These are phyloP conservation scores for Fringilla coelebs DNA, from an alignment of 2,797 vertebrate genomes.

Conservation along the genomic window DNA sequence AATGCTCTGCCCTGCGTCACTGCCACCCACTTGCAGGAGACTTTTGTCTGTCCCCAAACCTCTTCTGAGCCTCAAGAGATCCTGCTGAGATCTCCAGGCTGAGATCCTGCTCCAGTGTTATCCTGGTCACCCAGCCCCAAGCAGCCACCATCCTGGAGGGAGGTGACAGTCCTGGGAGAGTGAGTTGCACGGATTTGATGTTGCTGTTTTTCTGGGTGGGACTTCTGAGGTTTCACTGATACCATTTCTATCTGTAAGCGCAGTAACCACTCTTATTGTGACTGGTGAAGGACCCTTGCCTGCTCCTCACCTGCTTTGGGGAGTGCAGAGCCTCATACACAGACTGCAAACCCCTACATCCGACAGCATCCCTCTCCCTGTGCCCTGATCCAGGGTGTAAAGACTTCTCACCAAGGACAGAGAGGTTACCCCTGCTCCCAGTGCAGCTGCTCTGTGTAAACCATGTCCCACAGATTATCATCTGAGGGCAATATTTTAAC, in stretches of 20 bases:
- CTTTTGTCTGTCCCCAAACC: conserved; percentile 13
- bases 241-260: not conserved
- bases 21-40: conserved; percentile 38
- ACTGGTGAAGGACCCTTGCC: not conserved
- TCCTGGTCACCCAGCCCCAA: not conserved
- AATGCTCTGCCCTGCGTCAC: not conserved
- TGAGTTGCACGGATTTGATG: not conserved
- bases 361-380: not conserved
- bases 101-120: not conserved
- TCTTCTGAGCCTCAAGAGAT: not conserved
- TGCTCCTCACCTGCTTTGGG: accelerated
- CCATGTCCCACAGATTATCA: conserved; percentile 11
- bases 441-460: conserved; percentile 8
- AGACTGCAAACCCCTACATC: not conserved
- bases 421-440: not conserved
- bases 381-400: not conserved
- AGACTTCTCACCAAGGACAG: not conserved
- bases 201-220: not conserved
- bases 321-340: accelerated
- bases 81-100: not conserved
- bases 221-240: not conserved
- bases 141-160: not conserved
- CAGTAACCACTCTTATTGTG: accelerated
- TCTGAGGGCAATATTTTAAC: conserved; percentile 34
- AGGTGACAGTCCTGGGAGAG: not conserved